phyloP scores from a whole-genome alignment of 2,113 vertebrate species.

The Oncorhynchus tshawytscha region DNA sequence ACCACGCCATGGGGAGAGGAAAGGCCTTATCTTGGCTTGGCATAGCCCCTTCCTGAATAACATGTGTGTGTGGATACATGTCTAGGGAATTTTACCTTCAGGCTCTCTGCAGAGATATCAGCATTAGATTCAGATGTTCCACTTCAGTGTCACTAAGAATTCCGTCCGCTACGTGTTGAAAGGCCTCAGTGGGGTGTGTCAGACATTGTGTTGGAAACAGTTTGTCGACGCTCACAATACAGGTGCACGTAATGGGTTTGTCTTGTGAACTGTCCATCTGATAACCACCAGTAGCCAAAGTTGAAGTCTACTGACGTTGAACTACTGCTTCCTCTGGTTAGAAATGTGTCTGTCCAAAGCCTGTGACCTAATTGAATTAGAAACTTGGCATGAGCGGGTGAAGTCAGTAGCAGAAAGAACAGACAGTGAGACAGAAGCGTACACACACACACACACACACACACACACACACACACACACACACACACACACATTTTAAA shows the following conservation, averaged over 20 bases:
- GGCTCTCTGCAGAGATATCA: background rate
- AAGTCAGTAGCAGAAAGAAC: background rate
- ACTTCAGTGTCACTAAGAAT: conserved; percentile 3
- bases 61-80: conserved; percentile 10
- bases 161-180: conserved; percentile 39
- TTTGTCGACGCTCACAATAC: background rate
- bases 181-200: conserved; percentile 26
- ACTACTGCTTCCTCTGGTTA: background rate
- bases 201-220: background rate
- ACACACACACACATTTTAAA: background rate
- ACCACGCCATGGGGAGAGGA: conserved; percentile 36
- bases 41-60: conserved; percentile 62
- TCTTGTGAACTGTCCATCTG: background rate
- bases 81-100: background rate
- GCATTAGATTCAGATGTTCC: background rate
- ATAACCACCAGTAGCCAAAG: background rate
- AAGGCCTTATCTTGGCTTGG: conserved; percentile 50
- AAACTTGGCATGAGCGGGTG: background rate
- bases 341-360: background rate
- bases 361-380: conserved; percentile 19
- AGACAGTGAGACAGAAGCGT: background rate
- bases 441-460: background rate
- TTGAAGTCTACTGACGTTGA: background rate
- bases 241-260: background rate
- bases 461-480: background rate